Evolutionary conservation across 1,140 invertebrate genomes (phyloP).

Genomic region (Pseudomyrmex pallidus): DNA sequence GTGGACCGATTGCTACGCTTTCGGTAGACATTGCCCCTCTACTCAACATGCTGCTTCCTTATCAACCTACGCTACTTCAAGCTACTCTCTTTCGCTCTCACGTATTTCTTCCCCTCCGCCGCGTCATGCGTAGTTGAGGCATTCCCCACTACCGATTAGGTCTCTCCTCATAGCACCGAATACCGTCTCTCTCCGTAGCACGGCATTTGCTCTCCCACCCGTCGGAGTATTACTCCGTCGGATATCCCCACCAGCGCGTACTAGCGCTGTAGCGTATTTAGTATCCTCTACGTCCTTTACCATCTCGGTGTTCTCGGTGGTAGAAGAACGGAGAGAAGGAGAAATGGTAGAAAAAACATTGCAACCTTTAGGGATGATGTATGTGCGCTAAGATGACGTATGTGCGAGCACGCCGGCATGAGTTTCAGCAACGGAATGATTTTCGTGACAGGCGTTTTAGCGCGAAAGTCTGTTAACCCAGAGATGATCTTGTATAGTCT

Average conservation of each 20-base stretch:
- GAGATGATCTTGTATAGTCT: not conserved
- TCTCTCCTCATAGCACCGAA: too few species aligned
- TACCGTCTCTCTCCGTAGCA: too few species aligned
- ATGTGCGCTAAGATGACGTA: conserved; percentile 11
- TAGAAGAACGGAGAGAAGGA: not conserved
- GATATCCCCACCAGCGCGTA: conserved; percentile 16
- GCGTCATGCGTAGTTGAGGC: not conserved
- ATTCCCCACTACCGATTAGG: conserved; percentile 28
- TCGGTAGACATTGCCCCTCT: conserved; percentile 73
- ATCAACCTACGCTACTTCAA: conserved; percentile 23
- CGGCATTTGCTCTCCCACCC: too few species aligned
- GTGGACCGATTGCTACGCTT: conserved; percentile 79
- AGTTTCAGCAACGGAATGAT: conserved; percentile 37
- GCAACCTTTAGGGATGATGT: conserved; percentile 70
- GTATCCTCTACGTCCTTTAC: not conserved
- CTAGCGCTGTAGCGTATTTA: not conserved
- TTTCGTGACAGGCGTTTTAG: not conserved
- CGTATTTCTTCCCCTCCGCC: conserved; percentile 42
- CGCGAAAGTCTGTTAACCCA: not conserved
- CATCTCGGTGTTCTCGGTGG: not conserved
- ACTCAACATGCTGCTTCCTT: conserved; percentile 53
- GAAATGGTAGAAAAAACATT: conserved; percentile 40
- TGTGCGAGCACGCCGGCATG: conserved; percentile 22
- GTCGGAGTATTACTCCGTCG: too few species aligned
- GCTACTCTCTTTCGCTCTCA: conserved; percentile 65